Base-by-base conservation (phyloP, 2,888 invertebrate genomes). In the Tortrix viridana region DNA sequence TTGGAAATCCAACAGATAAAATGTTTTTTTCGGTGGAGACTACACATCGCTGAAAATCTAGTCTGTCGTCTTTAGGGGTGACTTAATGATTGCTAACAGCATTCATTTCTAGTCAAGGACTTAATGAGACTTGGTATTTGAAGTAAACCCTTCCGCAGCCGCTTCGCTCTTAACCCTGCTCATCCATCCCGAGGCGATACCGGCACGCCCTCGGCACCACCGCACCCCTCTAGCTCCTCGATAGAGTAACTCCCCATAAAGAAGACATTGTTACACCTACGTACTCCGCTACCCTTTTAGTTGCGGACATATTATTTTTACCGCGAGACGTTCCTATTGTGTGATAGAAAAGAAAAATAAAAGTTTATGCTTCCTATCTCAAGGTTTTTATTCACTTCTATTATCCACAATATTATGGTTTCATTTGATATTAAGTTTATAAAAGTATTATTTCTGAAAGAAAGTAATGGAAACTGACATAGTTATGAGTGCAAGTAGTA, bases 171-270 rank as follows among this genome's bases (percentile, higher is more conserved):
- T 43, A 18, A 18, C 46, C 52, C 57, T 56, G 47, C 9, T 12
- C 32, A 32, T 32, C 32, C 32, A 41, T 22, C 53, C 62, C 58
- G 6, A 32, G 22, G 63, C 58, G 32, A 57, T 53, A 58, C 41
- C 41, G 73, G 69, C 74, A 73, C 74, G 72, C 76, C 74, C 75
- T 71, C 65, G 68, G 65, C 65, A 63, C 76, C 70, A 69, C 70
- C 72, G 68, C 65, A 72, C 71, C 72, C 70, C 67, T 67, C 71
- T 69, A 57, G 65, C 69, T 68, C 72, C 70, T 71, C 73, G 72
- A 79, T 75, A 69, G 57, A 70, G 68, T 74, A 74, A 67, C 73
- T 71, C 73, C 72, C 68, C 71, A 72, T 73, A 79, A 80, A 81
- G 84, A 80, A 61, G 47, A 67, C 68, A 67, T 65, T 68, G 68